Conservation (phyloP, 2,888 invertebrate genomes). For the Glyphotaelius pellucidus region DNA sequence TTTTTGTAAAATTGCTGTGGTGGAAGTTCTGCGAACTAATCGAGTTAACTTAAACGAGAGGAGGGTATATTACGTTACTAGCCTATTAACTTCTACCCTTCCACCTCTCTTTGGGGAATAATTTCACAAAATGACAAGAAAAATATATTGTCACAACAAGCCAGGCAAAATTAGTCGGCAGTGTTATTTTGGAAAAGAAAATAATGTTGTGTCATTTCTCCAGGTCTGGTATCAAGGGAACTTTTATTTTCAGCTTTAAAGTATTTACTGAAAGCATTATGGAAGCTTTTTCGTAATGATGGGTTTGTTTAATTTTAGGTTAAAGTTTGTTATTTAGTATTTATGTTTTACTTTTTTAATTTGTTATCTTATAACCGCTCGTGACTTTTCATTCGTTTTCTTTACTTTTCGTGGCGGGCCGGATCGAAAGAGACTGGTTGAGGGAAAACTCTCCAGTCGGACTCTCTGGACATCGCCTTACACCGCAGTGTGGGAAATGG, state of each 20-base stretch:
- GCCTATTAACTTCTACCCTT: constrained; percentile 34
- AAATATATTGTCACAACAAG: constrained; percentile 23
- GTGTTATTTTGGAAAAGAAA: background rate
- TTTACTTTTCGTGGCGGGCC: too few relatives aligned
- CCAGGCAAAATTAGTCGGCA: background rate
- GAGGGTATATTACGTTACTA: constrained; percentile 34
- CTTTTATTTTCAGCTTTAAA: background rate
- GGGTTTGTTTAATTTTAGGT: background rate
- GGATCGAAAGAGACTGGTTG: too few relatives aligned
- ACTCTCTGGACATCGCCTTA: too few relatives aligned
- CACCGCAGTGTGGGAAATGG: too few relatives aligned
- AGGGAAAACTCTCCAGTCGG: too few relatives aligned
- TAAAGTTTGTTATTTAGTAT: background rate
- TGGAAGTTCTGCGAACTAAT: background rate
- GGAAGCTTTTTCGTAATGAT: background rate
- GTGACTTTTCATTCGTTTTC: background rate
- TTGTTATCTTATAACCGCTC: background rate
- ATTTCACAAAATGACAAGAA: constrained; percentile 40
- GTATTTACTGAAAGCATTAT: background rate
- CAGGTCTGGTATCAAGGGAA: background rate
- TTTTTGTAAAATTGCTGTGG: background rate
- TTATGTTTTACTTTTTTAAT: background rate
- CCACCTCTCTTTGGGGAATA: constrained; percentile 22
- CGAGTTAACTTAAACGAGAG: constrained; percentile 18
- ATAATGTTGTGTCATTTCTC: background rate